Percentiles rank a stretch among this genome's conserved stretches.
Evolutionary conservation across 2,113 vertebrate genomes (phyloP).

Genomic region (Rhombomys opimus): DNA sequence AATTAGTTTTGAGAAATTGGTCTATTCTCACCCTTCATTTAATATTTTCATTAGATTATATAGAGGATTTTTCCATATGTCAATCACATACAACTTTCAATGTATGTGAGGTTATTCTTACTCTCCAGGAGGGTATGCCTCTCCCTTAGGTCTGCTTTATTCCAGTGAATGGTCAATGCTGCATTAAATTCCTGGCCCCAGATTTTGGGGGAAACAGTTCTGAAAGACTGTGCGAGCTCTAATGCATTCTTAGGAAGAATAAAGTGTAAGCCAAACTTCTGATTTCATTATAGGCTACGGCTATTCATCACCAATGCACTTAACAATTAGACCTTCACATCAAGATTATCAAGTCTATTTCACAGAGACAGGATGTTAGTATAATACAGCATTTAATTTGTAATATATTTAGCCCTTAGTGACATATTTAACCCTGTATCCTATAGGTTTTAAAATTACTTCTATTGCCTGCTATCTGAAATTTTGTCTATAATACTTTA

Average conservation of each 20-base stretch:
- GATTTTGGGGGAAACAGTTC: not conserved
- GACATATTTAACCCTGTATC: not conserved
- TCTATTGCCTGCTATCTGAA: not conserved
- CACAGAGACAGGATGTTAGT: not conserved
- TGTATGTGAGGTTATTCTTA: not conserved
- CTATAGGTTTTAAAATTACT: not conserved
- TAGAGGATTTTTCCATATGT: not conserved
- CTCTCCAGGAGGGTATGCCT: not conserved
- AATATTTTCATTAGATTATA: not conserved
- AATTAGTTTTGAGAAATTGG: not conserved
- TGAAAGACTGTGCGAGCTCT: not conserved
- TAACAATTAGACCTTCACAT: not conserved
- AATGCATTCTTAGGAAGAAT: not conserved
- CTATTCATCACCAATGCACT: not conserved
- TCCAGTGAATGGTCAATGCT: not conserved
- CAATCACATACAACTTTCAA: not conserved
- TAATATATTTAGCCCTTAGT: not conserved
- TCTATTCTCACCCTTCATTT: not conserved
- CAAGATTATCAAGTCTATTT: not conserved
- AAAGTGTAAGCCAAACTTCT: not conserved
- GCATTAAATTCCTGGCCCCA: not conserved
- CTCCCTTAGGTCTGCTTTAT: not conserved
- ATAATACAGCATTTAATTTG: not conserved
- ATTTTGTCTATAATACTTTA: not conserved
- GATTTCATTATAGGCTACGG: not conserved